phyloP scores from a whole-genome alignment of 2,888 invertebrate species.

The Melinopterus prodromus region DNA sequence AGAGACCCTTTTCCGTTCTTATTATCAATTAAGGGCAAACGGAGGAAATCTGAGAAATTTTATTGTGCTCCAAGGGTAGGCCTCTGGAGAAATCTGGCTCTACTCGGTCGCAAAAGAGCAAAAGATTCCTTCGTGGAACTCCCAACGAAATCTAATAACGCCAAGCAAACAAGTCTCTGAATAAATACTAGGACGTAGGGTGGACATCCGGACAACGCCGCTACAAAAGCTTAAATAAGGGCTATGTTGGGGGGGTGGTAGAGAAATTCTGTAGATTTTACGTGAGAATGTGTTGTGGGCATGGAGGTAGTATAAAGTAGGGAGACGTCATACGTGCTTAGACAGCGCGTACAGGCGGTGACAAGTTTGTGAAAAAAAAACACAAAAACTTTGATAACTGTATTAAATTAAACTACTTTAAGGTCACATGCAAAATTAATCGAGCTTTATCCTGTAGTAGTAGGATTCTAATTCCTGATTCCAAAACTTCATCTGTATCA shows the following conservation, averaged over 20 bases:
- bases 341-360: too few relatives aligned
- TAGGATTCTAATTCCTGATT: too few relatives aligned
- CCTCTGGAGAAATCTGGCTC: neutral
- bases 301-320: too few relatives aligned
- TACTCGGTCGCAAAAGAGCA: neutral
- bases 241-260: neutral
- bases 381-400: too few relatives aligned
- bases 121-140: neutral
- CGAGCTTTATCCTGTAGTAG: too few relatives aligned
- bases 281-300: too few relatives aligned
- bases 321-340: too few relatives aligned
- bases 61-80: neutral
- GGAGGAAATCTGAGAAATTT: neutral
- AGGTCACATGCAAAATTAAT: too few relatives aligned
- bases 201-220: neutral
- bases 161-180: conserved; percentile 30
- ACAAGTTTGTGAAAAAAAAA: too few relatives aligned
- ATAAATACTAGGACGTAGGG: neutral
- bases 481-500: too few relatives aligned
- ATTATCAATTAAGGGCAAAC: neutral
- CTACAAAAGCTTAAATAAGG: neutral
- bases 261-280: too few relatives aligned
- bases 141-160: conserved; percentile 32
- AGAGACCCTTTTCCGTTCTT: neutral
- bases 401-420: too few relatives aligned